A percentile compares a stretch with the other conserved stretches of the same genome.
Evolutionary conservation across 1,140 invertebrate species (phyloP).

Genomic region (Drosophila repletoides): DNA sequence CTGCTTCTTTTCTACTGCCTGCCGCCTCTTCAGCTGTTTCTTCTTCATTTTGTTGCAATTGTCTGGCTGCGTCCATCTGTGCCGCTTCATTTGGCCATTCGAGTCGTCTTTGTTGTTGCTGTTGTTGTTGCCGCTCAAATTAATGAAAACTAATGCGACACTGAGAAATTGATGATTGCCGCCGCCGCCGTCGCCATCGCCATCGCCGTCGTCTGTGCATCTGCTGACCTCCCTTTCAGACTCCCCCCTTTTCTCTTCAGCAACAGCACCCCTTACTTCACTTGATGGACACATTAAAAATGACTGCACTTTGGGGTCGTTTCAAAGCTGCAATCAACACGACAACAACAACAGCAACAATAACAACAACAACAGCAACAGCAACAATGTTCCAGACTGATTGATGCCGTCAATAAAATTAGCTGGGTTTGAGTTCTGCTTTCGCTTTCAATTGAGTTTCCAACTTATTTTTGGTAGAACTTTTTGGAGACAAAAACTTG

Average conservation of each 20-base stretch:
- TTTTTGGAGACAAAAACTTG: too few relatives aligned
- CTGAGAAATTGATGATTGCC: slow-evolving; percentile 79
- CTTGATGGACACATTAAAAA: slow-evolving; percentile 68
- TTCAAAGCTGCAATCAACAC: slow-evolving; percentile 65
- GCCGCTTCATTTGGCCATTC: slow-evolving; percentile 49
- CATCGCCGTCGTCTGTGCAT: slow-evolving; percentile 34
- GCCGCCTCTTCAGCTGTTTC: slow-evolving; percentile 29
- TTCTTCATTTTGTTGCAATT: slow-evolving; percentile 37
- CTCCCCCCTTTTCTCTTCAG: not conserved
- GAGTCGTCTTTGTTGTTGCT: slow-evolving; percentile 8
- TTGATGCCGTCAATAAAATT: slow-evolving; percentile 78
- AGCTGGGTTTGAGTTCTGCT: slow-evolving; percentile 53
- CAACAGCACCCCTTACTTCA: not conserved
- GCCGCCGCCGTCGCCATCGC: slow-evolving; percentile 48
- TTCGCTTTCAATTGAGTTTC: slow-evolving; percentile 7
- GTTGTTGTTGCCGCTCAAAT: slow-evolving; percentile 63
- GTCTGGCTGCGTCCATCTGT: slow-evolving; percentile 65
- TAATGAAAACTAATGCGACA: slow-evolving; percentile 81
- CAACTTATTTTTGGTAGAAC: too few relatives aligned
- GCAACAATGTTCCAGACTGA: slow-evolving; percentile 49
- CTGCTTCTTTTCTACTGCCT: slow-evolving; percentile 42
- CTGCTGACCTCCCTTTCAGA: not conserved
- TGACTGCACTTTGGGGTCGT: slow-evolving; percentile 75
- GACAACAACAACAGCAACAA: slow-evolving; percentile 8
- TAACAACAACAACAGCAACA: not conserved